Conservation (phyloP, 2,113 vertebrate genomes). For the Aptenodytes patagonicus region DNA sequence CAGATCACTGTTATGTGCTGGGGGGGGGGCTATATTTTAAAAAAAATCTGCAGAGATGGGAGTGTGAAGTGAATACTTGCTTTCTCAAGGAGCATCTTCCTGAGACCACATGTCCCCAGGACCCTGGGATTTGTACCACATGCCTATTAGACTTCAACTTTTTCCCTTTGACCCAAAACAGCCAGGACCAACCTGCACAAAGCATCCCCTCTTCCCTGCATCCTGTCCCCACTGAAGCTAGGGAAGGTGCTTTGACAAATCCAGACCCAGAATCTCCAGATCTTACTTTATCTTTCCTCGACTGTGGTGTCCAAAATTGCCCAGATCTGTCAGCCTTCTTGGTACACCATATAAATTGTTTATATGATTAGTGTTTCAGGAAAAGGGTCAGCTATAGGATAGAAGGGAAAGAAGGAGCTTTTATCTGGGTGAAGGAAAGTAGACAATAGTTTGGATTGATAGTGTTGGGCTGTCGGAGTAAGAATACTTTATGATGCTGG, state of each 20-base stretch:
- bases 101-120: neutral
- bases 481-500: neutral
- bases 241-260: neutral
- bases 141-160: neutral
- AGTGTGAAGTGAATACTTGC: neutral
- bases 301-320: neutral
- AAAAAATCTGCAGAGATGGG: neutral
- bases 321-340: neutral
- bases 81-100: neutral
- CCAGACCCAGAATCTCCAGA: neutral
- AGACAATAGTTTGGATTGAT: neutral
- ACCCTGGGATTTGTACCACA: neutral
- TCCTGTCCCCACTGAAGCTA: neutral
- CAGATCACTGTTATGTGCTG: neutral
- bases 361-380: neutral
- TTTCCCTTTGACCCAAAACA: neutral
- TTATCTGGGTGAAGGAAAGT: neutral
- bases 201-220: neutral
- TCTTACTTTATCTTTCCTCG: neutral
- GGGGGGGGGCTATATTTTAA: neutral
- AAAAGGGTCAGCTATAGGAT: neutral
- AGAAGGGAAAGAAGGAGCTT: neutral
- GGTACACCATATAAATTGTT: neutral
- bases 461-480: neutral
- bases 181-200: neutral